Conservation (phyloP, 2,113 vertebrate genomes). For the Macrotus californicus region DNA sequence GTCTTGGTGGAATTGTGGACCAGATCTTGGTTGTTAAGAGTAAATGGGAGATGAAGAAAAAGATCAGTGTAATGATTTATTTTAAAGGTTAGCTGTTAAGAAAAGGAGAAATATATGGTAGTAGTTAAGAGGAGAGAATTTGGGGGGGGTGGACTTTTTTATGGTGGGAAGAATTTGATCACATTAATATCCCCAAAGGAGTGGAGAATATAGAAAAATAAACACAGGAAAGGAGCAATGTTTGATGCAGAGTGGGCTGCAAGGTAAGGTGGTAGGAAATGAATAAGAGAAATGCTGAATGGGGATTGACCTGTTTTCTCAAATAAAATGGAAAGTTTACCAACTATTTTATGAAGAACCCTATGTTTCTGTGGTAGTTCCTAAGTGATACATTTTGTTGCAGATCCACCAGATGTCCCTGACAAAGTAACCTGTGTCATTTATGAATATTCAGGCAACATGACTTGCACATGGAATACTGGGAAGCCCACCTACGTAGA, state of each 20-base stretch:
- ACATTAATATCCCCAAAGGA: background rate
- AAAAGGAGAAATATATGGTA: background rate
- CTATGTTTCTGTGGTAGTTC: background rate
- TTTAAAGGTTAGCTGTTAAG: background rate
- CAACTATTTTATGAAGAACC: background rate
- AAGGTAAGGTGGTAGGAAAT: background rate
- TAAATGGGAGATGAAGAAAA: background rate
- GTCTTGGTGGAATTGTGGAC: background rate
- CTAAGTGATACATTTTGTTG: background rate
- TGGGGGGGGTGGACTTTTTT: background rate
- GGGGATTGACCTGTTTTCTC: background rate
- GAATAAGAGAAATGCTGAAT: background rate
- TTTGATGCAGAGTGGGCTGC: background rate
- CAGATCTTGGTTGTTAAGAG: background rate
- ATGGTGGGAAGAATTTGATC: background rate
- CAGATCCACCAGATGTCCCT: conserved; percentile 79
- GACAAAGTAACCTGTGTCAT: conserved; percentile 74
- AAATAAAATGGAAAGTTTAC: background rate
- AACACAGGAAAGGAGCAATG: background rate
- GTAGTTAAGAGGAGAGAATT: background rate
- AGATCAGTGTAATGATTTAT: background rate
- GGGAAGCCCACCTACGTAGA: conserved; percentile 69
- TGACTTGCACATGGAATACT: conserved; percentile 71
- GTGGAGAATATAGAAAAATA: background rate
- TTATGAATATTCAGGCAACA: conserved; percentile 62